Percentiles rank a stretch among this genome's conserved stretches.
Conservation (phyloP, 2,888 invertebrate genomes). For the Trissolcus brochymenae region DNA sequence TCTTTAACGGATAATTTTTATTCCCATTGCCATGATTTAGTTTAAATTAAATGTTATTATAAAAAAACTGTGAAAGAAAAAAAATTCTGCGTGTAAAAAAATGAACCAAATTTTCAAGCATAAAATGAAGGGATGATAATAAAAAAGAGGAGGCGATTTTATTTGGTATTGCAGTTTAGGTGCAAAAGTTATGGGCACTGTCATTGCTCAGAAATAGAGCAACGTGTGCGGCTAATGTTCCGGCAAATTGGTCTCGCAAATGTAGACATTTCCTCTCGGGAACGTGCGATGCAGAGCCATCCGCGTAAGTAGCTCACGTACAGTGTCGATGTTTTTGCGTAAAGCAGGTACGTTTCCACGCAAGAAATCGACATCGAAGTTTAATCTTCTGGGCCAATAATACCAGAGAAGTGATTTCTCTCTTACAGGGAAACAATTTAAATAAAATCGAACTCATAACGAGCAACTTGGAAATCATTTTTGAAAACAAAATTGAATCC, state of each 20-base stretch:
- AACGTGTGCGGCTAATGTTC: conserved; percentile 73
- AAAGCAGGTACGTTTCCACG: conserved; percentile 50
- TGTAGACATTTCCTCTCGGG: conserved; percentile 69
- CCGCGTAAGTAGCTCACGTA: conserved; percentile 70
- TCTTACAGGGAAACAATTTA: not conserved
- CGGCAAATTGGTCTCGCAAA: conserved; percentile 74
- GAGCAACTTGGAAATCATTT: not conserved
- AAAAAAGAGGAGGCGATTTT: not conserved
- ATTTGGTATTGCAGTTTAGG: conserved; percentile 32
- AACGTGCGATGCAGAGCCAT: conserved; percentile 61
- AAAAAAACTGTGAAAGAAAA: too few relatives aligned
- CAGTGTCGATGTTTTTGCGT: conserved; percentile 61
- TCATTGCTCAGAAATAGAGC: conserved; percentile 60
- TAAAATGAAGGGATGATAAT: too few relatives aligned
- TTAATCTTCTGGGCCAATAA: conserved; percentile 49
- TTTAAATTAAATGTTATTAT: too few relatives aligned
- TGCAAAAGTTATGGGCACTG: conserved; percentile 57
- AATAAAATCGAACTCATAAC: not conserved
- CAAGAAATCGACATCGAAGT: conserved; percentile 43
- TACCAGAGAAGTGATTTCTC: not conserved
- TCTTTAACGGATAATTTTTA: too few relatives aligned
- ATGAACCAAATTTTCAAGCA: too few relatives aligned
- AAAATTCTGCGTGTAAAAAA: too few relatives aligned
- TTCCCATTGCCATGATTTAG: too few relatives aligned
- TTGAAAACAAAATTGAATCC: conserved; percentile 12